phyloP scores from a whole-genome alignment of 2,797 vertebrate species.

The Astyanax mexicanus region DNA sequence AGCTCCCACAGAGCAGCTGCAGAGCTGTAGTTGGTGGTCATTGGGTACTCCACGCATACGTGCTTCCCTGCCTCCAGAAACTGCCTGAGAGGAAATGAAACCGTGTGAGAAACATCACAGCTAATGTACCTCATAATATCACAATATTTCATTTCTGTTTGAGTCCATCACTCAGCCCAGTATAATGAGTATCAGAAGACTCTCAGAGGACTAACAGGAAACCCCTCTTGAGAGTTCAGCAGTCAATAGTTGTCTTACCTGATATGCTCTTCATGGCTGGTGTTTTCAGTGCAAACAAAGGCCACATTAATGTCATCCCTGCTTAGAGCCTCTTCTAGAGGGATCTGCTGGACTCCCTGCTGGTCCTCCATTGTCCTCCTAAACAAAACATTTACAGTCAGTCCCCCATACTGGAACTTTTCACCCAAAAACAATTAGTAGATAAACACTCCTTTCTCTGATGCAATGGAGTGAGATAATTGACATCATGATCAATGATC shows the following conservation, averaged over 20 bases:
- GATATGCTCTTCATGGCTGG: conserved; percentile 82
- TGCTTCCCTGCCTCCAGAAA: conserved; percentile 93
- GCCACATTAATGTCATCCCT: conserved; percentile 84
- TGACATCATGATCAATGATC: too few species aligned
- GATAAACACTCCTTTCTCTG: too few species aligned
- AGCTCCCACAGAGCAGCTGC: conserved; percentile 85
- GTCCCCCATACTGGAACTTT: too few species aligned
- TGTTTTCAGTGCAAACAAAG: conserved; percentile 91
- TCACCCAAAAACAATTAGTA: too few species aligned
- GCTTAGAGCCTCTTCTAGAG: conserved; percentile 82
- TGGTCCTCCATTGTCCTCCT: conserved; percentile 83
- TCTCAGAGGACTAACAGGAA: too few species aligned
- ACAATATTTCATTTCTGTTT: too few species aligned
- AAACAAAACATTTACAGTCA: not conserved
- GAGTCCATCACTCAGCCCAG: too few species aligned
- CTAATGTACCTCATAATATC: too few species aligned
- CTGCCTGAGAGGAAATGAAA: conserved; percentile 69
- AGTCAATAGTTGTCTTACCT: conserved; percentile 80
- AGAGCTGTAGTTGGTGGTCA: conserved; percentile 79
- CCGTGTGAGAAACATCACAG: not conserved
- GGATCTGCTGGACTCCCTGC: conserved; percentile 83
- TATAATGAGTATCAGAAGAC: too few species aligned
- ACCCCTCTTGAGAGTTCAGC: too few species aligned
- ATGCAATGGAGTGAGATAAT: too few species aligned
- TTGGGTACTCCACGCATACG: conserved; percentile 93